Percentiles rank a stretch among this genome's conserved stretches.
These are phyloP conservation scores for Furnarius figulus DNA, from an alignment of 2,113 vertebrate genomes.

Conservation along the genomic window DNA sequence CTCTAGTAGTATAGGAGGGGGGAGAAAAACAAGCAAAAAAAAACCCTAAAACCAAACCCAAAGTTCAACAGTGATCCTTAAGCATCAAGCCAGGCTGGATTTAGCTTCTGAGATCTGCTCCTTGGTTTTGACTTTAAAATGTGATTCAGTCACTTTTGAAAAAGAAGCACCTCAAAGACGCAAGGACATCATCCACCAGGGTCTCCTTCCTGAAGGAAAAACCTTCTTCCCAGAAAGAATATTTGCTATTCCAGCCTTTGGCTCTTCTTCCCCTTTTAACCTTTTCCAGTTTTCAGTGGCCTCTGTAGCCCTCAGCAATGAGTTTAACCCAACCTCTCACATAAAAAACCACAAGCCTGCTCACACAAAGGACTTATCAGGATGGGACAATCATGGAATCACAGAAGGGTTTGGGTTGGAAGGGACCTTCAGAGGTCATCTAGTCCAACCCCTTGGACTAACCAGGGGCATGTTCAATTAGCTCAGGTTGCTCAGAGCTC, in stretches of 20 bases:
- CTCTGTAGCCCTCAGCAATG: neutral
- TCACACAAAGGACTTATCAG: rapidly evolving
- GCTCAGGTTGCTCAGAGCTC: neutral
- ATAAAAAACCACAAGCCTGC: neutral
- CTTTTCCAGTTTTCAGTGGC: neutral
- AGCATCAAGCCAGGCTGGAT: neutral
- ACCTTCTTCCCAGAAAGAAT: neutral
- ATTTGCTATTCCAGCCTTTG: neutral
- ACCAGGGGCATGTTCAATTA: neutral
- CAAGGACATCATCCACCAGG: neutral
- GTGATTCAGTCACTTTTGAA: neutral
- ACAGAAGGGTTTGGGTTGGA: too few relatives aligned
- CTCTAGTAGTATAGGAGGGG: neutral
- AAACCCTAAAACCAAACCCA: neutral
- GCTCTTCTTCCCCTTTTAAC: neutral
- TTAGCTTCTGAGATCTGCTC: neutral
- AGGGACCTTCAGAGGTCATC: neutral
- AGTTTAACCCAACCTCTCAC: neutral
- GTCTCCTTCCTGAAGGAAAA: neutral
- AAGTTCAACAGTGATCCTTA: neutral
- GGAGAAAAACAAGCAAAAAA: neutral
- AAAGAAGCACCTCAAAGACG: neutral
- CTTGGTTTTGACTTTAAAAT: neutral
- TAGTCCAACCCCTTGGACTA: neutral
- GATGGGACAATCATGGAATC: neutral